Conservation (phyloP, 2,888 invertebrate species). For the Masnerella sp. region DNA sequence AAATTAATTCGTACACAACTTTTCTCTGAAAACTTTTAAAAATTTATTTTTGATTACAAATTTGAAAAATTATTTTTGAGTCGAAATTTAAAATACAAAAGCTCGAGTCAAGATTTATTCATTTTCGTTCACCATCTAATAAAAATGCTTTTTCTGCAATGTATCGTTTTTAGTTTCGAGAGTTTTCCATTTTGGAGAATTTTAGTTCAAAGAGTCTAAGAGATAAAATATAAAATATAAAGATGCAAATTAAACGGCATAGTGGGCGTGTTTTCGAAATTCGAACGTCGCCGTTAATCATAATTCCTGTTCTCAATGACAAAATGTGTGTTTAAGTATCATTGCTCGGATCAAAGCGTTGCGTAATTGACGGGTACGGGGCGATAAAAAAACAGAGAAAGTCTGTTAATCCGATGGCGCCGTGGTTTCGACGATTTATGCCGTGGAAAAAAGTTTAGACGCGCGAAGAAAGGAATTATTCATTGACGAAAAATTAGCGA, state of each 20-base stretch:
- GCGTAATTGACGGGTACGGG: conserved; percentile 23
- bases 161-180: too few relatives aligned
- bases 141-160: too few relatives aligned
- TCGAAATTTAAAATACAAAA: too few relatives aligned
- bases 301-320: conserved; percentile 46
- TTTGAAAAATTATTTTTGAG: too few relatives aligned
- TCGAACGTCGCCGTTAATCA: conserved; percentile 29
- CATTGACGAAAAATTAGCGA: conserved; percentile 17
- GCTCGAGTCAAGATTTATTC: too few relatives aligned
- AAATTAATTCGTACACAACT: too few relatives aligned
- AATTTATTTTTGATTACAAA: too few relatives aligned
- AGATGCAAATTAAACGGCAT: conserved; percentile 24
- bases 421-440: conserved; percentile 30
- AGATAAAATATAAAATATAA: not conserved
- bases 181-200: not conserved
- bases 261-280: conserved; percentile 37
- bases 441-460: too few relatives aligned
- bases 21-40: too few relatives aligned
- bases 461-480: conserved; percentile 19
- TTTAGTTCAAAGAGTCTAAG: not conserved
- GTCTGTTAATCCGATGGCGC: conserved; percentile 44
- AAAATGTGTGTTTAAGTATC: conserved; percentile 38
- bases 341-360: conserved; percentile 8
- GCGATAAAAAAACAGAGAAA: conserved; percentile 44
- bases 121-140: too few relatives aligned